These are phyloP conservation scores for Potamilus streckersoni DNA, from an alignment of 1,140 invertebrate genomes.

Conservation along the genomic window DNA sequence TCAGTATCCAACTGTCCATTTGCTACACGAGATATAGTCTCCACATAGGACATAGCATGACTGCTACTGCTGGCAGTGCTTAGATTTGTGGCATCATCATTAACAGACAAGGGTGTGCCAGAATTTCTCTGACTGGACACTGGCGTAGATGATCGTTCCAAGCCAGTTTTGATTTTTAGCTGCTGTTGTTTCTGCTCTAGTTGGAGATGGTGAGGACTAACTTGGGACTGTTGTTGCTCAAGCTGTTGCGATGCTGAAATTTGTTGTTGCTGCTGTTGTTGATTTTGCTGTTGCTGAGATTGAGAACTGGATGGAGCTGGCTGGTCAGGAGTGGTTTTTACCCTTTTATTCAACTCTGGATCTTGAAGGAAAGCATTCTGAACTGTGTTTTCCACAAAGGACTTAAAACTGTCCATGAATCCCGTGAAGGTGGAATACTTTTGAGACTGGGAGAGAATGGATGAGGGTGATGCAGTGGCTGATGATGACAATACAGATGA, in stretches of 20 bases:
- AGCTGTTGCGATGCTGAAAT: slow-evolving; percentile 11
- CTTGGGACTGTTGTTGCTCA: slow-evolving; percentile 47
- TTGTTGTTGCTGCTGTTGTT: slow-evolving; percentile 14
- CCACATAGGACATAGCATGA: slow-evolving; percentile 41
- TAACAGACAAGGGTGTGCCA: slow-evolving; percentile 32
- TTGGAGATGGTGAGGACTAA: neutral
- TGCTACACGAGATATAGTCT: slow-evolving; percentile 61
- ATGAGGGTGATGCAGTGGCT: slow-evolving; percentile 61
- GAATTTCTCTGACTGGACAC: neutral
- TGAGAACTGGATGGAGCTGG: no score
- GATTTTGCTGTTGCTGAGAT: slow-evolving; percentile 25
- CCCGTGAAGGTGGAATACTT: slow-evolving; percentile 34
- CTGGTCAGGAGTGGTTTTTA: slow-evolving; percentile 5
- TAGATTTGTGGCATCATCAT: slow-evolving; percentile 19
- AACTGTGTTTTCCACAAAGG: slow-evolving; percentile 67
- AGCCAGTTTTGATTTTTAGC: slow-evolving; percentile 23
- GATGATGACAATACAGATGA: slow-evolving; percentile 72
- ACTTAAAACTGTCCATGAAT: slow-evolving; percentile 65
- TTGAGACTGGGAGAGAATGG: slow-evolving; percentile 62
- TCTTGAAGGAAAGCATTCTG: slow-evolving; percentile 65
- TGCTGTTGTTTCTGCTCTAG: slow-evolving; percentile 18
- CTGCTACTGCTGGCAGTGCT: slow-evolving; percentile 40
- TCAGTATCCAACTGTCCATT: slow-evolving; percentile 65
- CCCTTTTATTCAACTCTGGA: slow-evolving; percentile 29
- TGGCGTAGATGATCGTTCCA: slow-evolving; percentile 24